Evolutionary conservation across 1,140 invertebrate genomes (phyloP), one percentile per base, ranked within the genome.

Genomic region (Yoshiicerus persimilis): DNA sequence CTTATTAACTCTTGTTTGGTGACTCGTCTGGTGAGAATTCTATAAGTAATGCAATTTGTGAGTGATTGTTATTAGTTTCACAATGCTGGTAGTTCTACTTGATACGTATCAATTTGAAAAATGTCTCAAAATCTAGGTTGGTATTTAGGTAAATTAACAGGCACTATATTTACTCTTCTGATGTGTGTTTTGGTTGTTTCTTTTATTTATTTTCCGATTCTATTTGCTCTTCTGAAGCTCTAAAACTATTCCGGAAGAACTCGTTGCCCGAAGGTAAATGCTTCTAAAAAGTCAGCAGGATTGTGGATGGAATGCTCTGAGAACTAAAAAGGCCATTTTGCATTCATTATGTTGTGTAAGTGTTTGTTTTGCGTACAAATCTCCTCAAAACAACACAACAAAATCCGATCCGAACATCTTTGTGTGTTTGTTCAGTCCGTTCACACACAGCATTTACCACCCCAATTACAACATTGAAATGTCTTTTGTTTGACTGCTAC

Each of bases 311-410:
- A 91, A 90, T 91, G 90, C 89, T 91, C 87, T 89, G 89, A 91
- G 86, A 89, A 86, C 62, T 87, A 89, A 89, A 89, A 89, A 89
- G 87, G 88, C 87, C 90, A 89, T 88, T 91, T 89, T 91, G 90
- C 90, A 91, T 89, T 91, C 90, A 90, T 91, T 91, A 90, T 91
- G 90, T 91, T 91, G 88, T 91, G 90, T 91, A 91, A 91, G 90
- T 91, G 89, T 91, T 91, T 90, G 87, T 88, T 91, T 89, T 88
- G 90, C 87, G 75, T 80, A 80, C 75, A 80, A 80, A 80, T 80
- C 75, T 80, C 75, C 75, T 80, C 75, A 80, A 80, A 80, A 80
- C 75, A 80, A 80, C 75, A 80, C 75, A 36, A 36, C 75, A 80
- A 80, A 80, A 20, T 80, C 47, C 47, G 20, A 36, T 56, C n/a